Evolutionary conservation across 2,797 vertebrate species (phyloP).

Genomic region (Coregonus ussuriensis): DNA sequence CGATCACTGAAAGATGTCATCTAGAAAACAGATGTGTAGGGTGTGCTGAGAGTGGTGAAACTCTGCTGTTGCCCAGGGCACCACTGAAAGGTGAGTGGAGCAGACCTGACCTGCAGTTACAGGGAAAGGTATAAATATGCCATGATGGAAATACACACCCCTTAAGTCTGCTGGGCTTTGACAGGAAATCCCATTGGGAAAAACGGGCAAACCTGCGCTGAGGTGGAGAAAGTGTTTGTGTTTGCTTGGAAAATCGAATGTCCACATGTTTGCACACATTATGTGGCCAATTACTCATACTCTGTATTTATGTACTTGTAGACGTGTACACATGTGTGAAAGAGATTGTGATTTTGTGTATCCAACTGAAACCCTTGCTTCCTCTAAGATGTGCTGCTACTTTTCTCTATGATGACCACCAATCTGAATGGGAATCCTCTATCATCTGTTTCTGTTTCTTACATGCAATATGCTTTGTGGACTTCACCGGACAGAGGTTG

Average conservation of each 20-base stretch:
- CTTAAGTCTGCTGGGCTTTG: background rate
- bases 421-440: too few relatives aligned
- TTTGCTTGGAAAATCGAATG: slow-evolving; percentile 4
- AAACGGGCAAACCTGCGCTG: background rate
- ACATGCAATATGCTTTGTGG: too few relatives aligned
- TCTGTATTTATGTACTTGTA: too few relatives aligned
- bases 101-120: slow-evolving; percentile 51
- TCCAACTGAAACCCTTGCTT: background rate
- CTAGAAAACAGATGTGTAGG: slow-evolving; percentile 67
- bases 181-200: slow-evolving; percentile 17
- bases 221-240: background rate
- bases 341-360: background rate
- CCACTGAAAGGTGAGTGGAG: slow-evolving; percentile 48
- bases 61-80: slow-evolving; percentile 30
- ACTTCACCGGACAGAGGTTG: too few relatives aligned
- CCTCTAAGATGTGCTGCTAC: background rate
- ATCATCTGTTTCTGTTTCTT: too few relatives aligned
- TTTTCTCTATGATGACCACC: background rate
- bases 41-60: slow-evolving; percentile 30
- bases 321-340: background rate
- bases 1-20: slow-evolving; percentile 69
- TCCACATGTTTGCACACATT: background rate
- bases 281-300: background rate
- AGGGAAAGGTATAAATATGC: slow-evolving; percentile 35
- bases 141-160: slow-evolving; percentile 23